Percentiles rank a stretch among this genome's conserved stretches.
phyloP scores from a whole-genome alignment of 2,113 vertebrate genomes.

The Alligator mississippiensis region DNA sequence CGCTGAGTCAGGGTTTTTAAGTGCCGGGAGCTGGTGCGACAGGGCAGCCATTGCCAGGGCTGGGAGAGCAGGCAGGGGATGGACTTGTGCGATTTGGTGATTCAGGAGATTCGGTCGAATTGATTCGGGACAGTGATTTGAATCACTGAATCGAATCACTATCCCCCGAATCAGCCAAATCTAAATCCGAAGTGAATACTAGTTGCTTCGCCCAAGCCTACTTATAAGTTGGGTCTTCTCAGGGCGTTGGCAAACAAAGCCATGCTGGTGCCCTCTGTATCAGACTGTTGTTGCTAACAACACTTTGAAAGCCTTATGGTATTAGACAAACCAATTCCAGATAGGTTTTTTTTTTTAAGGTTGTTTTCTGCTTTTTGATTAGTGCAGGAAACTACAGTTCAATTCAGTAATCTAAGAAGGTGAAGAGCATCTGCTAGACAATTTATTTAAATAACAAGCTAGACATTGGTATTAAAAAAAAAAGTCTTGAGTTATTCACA shows the following conservation, averaged over 20 bases:
- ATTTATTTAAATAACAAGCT: background rate
- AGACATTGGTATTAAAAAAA: background rate
- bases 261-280: background rate
- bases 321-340: background rate
- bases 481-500: background rate
- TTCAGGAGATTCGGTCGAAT: no score
- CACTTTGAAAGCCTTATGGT: background rate
- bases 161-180: no score
- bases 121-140: no score
- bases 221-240: background rate
- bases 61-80: no score
- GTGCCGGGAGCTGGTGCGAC: no score
- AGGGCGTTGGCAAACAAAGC: background rate
- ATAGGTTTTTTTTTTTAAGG: background rate
- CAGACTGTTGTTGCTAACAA: background rate
- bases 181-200: no score
- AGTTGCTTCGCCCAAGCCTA: no score
- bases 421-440: background rate
- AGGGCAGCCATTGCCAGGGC: background rate
- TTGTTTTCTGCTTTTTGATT: background rate
- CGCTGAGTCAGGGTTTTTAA: no score
- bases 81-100: no score
- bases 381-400: background rate
- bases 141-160: no score
- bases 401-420: background rate